Conservation (phyloP, 2,888 invertebrate genomes). For the Epinotia bilunana region DNA sequence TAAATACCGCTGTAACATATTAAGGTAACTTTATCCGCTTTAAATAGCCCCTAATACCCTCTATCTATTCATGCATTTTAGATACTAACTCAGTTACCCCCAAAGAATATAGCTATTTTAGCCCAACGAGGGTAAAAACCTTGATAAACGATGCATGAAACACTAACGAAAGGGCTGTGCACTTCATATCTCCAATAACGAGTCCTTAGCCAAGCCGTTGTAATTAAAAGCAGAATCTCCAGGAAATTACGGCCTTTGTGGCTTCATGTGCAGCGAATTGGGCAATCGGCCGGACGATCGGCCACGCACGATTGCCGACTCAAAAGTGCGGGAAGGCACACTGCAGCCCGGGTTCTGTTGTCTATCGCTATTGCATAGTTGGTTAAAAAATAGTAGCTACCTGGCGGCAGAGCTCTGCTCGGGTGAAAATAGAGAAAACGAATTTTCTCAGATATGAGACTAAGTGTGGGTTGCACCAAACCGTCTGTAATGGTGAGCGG, state of each 20-base stretch:
- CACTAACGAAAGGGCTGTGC: neutral
- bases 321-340: constrained; percentile 31
- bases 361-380: neutral
- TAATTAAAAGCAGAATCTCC: constrained; percentile 42
- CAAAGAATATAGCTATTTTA: too few species aligned
- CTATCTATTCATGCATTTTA: too few species aligned
- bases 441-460: too few species aligned
- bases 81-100: too few species aligned
- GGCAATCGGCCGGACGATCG: constrained; percentile 44
- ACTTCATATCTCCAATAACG: constrained; percentile 13
- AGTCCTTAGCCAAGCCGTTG: constrained; percentile 26
- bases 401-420: too few species aligned
- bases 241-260: constrained; percentile 42
- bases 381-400: neutral
- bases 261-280: constrained; percentile 44
- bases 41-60: too few species aligned
- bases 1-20: too few species aligned
- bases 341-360: constrained; percentile 14
- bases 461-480: too few species aligned
- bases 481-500: too few species aligned
- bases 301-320: constrained; percentile 45
- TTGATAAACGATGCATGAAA: neutral
- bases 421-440: too few species aligned
- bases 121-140: too few species aligned
- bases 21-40: too few species aligned